Conservation (phyloP, 2,113 vertebrate species). For the Gymnarchus niloticus region DNA sequence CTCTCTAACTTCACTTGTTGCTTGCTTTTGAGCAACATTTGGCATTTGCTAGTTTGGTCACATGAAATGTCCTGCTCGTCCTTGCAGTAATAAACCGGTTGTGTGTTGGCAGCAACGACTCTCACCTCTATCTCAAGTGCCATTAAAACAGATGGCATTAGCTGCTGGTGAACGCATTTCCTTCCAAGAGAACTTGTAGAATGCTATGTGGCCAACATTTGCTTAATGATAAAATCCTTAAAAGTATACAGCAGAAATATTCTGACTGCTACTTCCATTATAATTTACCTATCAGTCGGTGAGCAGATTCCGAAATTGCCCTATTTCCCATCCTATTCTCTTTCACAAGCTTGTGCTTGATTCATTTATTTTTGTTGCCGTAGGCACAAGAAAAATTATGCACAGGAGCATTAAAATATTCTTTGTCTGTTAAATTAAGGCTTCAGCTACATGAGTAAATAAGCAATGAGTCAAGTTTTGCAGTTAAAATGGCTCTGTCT, state of each 20-base stretch:
- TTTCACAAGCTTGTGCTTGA: background rate
- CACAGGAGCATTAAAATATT: too few relatives aligned
- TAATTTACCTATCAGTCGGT: background rate
- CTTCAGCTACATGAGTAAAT: background rate
- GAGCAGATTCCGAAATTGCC: background rate
- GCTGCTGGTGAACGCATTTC: conserved; percentile 1
- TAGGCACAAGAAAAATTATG: too few relatives aligned
- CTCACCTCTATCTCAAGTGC: conserved; percentile 9
- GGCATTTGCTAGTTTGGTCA: background rate
- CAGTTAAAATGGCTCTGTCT: background rate
- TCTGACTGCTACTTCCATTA: background rate
- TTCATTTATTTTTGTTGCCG: background rate
- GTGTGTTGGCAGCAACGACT: conserved; percentile 1
- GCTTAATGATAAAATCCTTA: background rate
- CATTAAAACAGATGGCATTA: conserved; percentile 13
- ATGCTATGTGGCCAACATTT: background rate
- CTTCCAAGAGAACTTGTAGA: background rate
- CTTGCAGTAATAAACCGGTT: conserved; percentile 10
- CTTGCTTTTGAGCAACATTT: background rate
- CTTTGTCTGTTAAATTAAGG: background rate
- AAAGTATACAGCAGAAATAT: background rate
- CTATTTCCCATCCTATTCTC: background rate
- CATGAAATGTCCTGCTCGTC: background rate
- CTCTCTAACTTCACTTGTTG: background rate
- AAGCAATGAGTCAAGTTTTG: background rate